phyloP scores from a whole-genome alignment of 1,140 invertebrate species.

The Planococcus citri region DNA sequence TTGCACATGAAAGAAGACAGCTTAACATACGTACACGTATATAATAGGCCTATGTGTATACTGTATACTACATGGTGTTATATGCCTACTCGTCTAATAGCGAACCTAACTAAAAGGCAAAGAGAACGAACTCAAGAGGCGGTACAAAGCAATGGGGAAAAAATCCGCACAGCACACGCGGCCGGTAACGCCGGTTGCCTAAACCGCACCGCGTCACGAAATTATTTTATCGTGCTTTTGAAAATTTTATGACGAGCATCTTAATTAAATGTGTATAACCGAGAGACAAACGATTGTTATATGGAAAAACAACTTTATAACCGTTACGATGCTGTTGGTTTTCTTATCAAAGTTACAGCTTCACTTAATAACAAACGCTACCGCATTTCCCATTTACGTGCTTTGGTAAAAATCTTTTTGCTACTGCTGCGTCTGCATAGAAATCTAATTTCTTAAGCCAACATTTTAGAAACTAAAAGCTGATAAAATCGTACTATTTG shows the following conservation, averaged over 20 bases:
- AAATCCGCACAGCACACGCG: too few species aligned
- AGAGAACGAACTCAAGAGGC: too few species aligned
- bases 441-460: conserved; percentile 3
- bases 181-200: too few species aligned
- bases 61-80: too few species aligned
- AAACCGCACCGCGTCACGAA: too few species aligned
- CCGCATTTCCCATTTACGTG: conserved; percentile 1
- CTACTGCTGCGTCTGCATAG: neutral
- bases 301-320: conserved; percentile 6
- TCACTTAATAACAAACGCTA: neutral
- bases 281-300: conserved; percentile 6
- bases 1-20: neutral
- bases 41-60: too few species aligned
- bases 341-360: conserved; percentile 7
- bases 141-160: too few species aligned
- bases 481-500: neutral
- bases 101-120: too few species aligned
- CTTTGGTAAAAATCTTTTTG: neutral
- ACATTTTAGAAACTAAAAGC: neutral
- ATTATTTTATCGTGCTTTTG: too few species aligned
- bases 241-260: neutral
- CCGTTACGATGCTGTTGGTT: conserved; percentile 1
- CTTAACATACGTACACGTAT: too few species aligned
- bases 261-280: conserved; percentile 2
- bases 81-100: too few species aligned